Base-by-base conservation (phyloP, 2,888 invertebrate genomes). In the Harpalus rufipes region DNA sequence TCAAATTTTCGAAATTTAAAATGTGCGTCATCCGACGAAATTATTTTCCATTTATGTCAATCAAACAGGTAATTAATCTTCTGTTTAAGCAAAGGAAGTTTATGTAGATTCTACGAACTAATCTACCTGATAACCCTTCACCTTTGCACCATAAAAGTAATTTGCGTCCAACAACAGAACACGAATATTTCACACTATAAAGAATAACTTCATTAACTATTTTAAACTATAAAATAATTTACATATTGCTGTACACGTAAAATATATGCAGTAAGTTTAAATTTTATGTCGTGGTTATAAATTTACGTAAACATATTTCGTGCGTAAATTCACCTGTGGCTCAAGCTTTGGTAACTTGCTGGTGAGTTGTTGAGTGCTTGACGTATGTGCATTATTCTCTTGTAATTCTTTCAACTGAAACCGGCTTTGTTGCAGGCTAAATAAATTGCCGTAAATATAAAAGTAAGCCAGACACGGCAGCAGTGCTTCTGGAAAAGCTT, bases 281-380 rank as follows among this genome's bases (percentile, higher is more conserved):
- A 74, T 74, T 74, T 44, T 44, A 74, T 74, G 51, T 41, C 0
- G 14, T 14, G 72, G 72, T 74, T 51, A 74, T 74, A 74, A 74
- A 44, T 74, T 74, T 74, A 74, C 44, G 72, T 44, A 74, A 74
- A 74, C 51, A 74, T 74, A 44, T 74, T 18, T 74, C 72, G 44
- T 68, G 68, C 72, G 72, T 74, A 68, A 68, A 74, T 74, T 74
- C 72, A 74, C 72, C 72, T 41, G 72, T 44, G 72, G 72, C 72
- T 16, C 41, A 68, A 7, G 32, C 39, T 68, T 14, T 74, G 8
- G 32, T 68, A 51, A 39, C 7, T 39, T 32, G 10, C 39, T 2
- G 25, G 68, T 68, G 25, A 68, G 25, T 32, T 32, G 68, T 32
- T n/a, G 39, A 39, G 14, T 39, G 68, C 68, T 68, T 39, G 32